Evolutionary conservation across 2,113 vertebrate genomes (phyloP).

Genomic region (Fukomys damarensis): DNA sequence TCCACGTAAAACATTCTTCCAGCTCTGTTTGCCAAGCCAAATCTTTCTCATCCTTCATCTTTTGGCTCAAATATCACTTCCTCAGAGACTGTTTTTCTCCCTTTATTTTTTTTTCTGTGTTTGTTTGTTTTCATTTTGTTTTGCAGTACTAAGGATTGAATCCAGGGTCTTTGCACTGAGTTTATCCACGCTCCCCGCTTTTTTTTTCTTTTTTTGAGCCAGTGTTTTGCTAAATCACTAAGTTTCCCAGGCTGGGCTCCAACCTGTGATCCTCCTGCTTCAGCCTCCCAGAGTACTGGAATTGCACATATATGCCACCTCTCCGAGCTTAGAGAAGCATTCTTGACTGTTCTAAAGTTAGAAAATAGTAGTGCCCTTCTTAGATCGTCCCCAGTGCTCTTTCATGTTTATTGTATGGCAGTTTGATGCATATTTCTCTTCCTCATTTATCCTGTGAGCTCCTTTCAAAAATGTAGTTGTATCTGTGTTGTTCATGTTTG

Average conservation of each 20-base stretch:
- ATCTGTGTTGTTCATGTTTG: background rate
- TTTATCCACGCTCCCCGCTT: background rate
- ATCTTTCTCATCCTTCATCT: background rate
- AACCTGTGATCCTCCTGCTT: background rate
- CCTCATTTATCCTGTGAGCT: background rate
- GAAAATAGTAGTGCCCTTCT: background rate
- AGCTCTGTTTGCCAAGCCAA: background rate
- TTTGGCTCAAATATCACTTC: background rate
- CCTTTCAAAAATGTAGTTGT: background rate
- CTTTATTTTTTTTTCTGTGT: no score
- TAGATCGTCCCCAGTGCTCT: background rate
- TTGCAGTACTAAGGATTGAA: background rate
- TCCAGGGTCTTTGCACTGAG: background rate
- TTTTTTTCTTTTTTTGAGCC: background rate
- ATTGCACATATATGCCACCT: background rate
- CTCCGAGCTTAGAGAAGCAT: background rate
- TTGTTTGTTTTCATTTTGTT: background rate
- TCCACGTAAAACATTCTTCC: background rate
- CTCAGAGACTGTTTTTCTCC: background rate
- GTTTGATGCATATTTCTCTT: background rate
- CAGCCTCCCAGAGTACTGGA: background rate
- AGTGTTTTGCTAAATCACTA: background rate
- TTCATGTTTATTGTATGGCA: background rate
- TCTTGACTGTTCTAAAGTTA: background rate
- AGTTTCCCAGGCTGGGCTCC: background rate